Percentiles rank a stretch among this genome's conserved stretches.
phyloP scores from a whole-genome alignment of 2,888 invertebrate species.

The Vannuccia rotundouncinata region DNA sequence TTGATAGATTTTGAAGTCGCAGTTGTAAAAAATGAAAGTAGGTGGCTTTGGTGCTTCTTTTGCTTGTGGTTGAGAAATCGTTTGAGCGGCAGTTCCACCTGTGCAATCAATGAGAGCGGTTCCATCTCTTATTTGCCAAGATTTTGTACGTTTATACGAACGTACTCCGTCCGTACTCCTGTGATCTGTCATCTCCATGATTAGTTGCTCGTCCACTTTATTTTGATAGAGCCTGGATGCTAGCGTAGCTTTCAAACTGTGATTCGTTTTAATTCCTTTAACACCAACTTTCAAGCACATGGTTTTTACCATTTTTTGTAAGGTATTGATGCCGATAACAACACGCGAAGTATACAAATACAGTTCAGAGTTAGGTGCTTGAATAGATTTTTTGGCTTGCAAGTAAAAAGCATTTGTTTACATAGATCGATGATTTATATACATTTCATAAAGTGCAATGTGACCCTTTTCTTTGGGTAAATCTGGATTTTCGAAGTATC shows the following conservation, averaged over 20 bases:
- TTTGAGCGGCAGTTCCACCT: constrained; percentile 17
- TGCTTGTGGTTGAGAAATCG: background rate
- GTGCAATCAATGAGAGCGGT: constrained; percentile 20
- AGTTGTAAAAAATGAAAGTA: constrained; percentile 5
- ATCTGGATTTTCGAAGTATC: constrained; percentile 19
- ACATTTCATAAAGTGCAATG: constrained; percentile 19
- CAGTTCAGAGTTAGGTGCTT: background rate
- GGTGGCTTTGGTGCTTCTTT: constrained; percentile 16
- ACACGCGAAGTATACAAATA: background rate
- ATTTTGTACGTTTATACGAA: constrained; percentile 1
- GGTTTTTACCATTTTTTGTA: constrained; percentile 28
- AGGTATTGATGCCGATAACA: constrained; percentile 18
- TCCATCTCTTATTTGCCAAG: constrained; percentile 21
- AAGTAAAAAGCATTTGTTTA: constrained; percentile 7
- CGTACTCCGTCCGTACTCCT: constrained; percentile 13
- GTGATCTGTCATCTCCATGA: constrained; percentile 14
- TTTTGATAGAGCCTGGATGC: constrained; percentile 23
- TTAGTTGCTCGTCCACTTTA: constrained; percentile 11
- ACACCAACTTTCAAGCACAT: background rate
- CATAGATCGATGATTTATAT: constrained; percentile 19
- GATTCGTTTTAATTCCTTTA: constrained; percentile 28
- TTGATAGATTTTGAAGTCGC: background rate
- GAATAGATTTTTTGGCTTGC: constrained; percentile 19
- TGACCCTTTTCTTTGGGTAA: background rate
- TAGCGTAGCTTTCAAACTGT: constrained; percentile 30